Evolutionary conservation across 2,113 vertebrate genomes (phyloP), one percentile per base, ranked within the genome.

Genomic region (Raja brachyura): DNA sequence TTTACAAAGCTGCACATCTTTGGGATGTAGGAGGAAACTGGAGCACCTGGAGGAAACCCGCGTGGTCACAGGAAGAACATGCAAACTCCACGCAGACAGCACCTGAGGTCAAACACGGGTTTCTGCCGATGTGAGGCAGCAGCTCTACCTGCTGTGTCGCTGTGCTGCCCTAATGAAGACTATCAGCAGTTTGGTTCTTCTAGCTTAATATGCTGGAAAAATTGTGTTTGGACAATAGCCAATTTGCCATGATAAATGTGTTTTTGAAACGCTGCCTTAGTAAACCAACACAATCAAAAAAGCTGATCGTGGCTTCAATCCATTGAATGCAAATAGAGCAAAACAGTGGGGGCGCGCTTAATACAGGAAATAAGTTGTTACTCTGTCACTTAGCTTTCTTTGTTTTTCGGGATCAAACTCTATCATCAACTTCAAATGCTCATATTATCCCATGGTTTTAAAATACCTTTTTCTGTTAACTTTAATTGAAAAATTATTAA

Each of bases 401-500:
- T n/a, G 59, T n/a, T 16, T 63, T 8, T 31, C 61, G 63, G 78
- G 28, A 63, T 88, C 83, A 88, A 88, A 63, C 14, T 14, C 75
- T 33, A 77, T 33, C 75, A 77, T 77, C 13, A 25, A 88, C 5
- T 31, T 88, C 5, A 88, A 85, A 88, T 61, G 4, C 14, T 18
- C 11, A 28, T 85, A 63, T 88, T 31, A n/a, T 63, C 59, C n/a
- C 16, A 22, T 11, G 54, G 77, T 79, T 39, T 59, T 66, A 20
- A n/a, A 13, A 59, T 59, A 61, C 13, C 14, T 5, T 61, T 86
- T 59, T n/a, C 14, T 86, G 25, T 13, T 18, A 88, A 86, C 56
- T 61, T 59, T 86, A 86, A n/a, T n/a, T 86, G 81, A 28, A 86
- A 86, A 59, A 61, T 59, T 18, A 61, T 86, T n/a, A 86, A 86